phyloP scores from a whole-genome alignment of 2,113 vertebrate species.

The Alectura lathami region DNA sequence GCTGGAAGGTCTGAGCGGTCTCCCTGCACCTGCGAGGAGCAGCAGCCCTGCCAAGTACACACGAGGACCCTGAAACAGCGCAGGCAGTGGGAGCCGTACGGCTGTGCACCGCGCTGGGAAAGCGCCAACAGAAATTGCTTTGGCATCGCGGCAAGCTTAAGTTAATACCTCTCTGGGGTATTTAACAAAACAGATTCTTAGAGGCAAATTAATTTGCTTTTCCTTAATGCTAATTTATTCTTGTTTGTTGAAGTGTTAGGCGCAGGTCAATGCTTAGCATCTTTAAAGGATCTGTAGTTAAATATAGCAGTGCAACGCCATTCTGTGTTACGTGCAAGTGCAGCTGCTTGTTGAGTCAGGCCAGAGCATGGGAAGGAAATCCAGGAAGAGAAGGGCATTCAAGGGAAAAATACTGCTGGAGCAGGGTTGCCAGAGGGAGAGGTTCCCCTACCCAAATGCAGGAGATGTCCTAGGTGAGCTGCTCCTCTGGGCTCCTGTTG shows the following conservation, averaged over 20 bases:
- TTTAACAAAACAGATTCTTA: background rate
- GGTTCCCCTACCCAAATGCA: background rate
- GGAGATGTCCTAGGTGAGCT: background rate
- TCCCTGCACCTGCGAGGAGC: conserved; percentile 23
- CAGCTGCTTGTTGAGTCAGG: background rate
- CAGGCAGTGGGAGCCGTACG: background rate
- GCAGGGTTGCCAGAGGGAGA: background rate
- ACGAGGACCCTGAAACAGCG: background rate
- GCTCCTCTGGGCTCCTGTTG: background rate
- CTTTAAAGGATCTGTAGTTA: background rate
- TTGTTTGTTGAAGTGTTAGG: background rate
- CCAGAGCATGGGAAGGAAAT: background rate
- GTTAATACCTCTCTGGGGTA: background rate
- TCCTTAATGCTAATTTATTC: background rate
- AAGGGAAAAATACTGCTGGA: background rate
- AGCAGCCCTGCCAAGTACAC: conserved; percentile 25
- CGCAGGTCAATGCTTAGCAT: background rate
- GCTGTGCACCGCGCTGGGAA: background rate
- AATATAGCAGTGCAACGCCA: background rate
- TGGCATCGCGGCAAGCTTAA: background rate
- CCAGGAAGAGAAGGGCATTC: background rate
- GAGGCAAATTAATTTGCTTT: conserved; percentile 7
- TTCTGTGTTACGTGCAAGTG: background rate
- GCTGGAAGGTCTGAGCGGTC: conserved; percentile 72
- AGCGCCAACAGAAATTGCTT: background rate